These are phyloP conservation scores for Onthophagus taurus DNA, from an alignment of 1,140 invertebrate species.

Conservation along the genomic window DNA sequence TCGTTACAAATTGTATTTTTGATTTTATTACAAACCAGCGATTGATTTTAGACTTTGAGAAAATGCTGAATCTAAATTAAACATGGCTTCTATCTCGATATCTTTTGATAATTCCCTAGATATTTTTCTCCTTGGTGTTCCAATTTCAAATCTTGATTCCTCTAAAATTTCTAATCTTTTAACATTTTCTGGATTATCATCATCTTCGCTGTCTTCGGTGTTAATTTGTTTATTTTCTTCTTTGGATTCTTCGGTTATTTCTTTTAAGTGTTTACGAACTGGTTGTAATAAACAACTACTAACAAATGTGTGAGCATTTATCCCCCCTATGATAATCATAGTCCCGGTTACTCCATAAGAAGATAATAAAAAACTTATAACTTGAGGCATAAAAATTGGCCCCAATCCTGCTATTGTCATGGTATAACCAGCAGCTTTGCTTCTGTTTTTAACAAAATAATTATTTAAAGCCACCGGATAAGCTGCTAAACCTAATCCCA, in stretches of 20 bases:
- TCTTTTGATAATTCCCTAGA: too few relatives aligned
- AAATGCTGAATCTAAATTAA: too few relatives aligned
- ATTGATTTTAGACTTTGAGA: too few relatives aligned
- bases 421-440: slow-evolving; percentile 37
- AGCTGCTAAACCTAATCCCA: slow-evolving; percentile 49
- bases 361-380: slow-evolving; percentile 34
- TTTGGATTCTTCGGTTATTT: not conserved
- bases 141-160: too few relatives aligned
- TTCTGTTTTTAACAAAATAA: slow-evolving; percentile 39
- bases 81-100: too few relatives aligned
- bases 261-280: slow-evolving; percentile 41
- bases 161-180: too few relatives aligned
- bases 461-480: slow-evolving; percentile 42
- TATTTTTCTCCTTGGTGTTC: too few relatives aligned
- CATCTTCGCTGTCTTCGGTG: not conserved
- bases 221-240: not conserved
- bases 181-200: too few relatives aligned
- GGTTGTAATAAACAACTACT: slow-evolving; percentile 40
- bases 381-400: slow-evolving; percentile 41
- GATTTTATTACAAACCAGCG: too few relatives aligned
- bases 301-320: slow-evolving; percentile 36
- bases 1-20: too few relatives aligned
- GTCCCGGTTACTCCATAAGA: slow-evolving; percentile 36
- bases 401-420: slow-evolving; percentile 41
- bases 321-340: slow-evolving; percentile 37